phyloP scores from a whole-genome alignment of 1,140 invertebrate species.

The Danaus melanippus region DNA sequence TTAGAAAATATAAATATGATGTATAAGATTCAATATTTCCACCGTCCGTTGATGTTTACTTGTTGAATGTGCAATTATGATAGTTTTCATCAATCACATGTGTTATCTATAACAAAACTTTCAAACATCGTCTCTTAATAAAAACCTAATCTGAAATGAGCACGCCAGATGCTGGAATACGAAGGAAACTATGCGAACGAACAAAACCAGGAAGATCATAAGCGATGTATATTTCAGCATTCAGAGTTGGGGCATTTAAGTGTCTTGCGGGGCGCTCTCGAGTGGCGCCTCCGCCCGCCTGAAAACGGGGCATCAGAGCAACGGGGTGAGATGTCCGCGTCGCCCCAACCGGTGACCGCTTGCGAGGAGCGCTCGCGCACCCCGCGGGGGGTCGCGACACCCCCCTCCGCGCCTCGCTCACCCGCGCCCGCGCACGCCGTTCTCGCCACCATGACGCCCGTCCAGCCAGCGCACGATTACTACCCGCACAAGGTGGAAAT shows the following conservation, averaged over 20 bases:
- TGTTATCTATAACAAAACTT: too few relatives aligned
- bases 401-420: conserved; percentile 56
- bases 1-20: too few relatives aligned
- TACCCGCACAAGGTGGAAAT: conserved; percentile 73
- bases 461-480: conserved; percentile 73
- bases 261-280: conserved; percentile 54
- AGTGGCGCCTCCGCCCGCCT: conserved; percentile 46
- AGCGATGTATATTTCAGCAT: conserved; percentile 43
- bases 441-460: conserved; percentile 81
- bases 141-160: conserved; percentile 20
- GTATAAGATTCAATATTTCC: too few relatives aligned
- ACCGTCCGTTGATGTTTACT: too few relatives aligned
- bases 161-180: conserved; percentile 17
- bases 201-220: conserved; percentile 4
- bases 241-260: conserved; percentile 40
- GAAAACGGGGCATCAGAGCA: conserved; percentile 35
- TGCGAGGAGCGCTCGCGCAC: conserved; percentile 52
- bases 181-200: background rate
- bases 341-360: conserved; percentile 37
- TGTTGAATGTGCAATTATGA: too few relatives aligned
- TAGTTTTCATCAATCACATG: too few relatives aligned
- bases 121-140: background rate
- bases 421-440: conserved; percentile 78
- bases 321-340: conserved; percentile 53
- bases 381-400: conserved; percentile 39